Evolutionary conservation across 2,797 vertebrate species (phyloP).

Genomic region (Lates japonicus): DNA sequence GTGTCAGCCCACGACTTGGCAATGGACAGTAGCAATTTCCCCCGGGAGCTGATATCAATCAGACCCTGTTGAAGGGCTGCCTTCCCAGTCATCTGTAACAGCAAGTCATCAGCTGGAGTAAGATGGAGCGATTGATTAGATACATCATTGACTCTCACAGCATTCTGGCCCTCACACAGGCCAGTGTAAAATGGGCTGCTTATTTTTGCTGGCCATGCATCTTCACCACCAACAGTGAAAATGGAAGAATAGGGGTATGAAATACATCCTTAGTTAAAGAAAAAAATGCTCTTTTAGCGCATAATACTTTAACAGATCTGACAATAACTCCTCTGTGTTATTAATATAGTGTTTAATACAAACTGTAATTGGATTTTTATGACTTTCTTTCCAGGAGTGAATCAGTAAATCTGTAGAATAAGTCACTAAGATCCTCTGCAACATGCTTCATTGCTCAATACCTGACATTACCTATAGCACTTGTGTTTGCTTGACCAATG

Average conservation of each 20-base stretch:
- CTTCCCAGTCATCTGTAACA: conserved; percentile 66
- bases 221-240: conserved; percentile 17
- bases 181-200: conserved; percentile 41
- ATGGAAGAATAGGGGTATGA: conserved; percentile 15
- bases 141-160: conserved; percentile 66
- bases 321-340: conserved; percentile 17
- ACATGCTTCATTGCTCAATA: conserved; percentile 17
- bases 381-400: conserved; percentile 20
- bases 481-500: conserved; percentile 54
- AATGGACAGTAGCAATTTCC: conserved; percentile 66
- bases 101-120: conserved; percentile 55
- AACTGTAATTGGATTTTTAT: conserved; percentile 49
- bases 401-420: conserved; percentile 32
- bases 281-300: neutral
- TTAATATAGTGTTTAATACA: conserved; percentile 34
- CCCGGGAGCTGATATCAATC: conserved; percentile 70
- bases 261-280: conserved; percentile 35
- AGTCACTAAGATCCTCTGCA: conserved; percentile 14
- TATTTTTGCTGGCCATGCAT: conserved; percentile 51
- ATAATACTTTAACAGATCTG: conserved; percentile 21
- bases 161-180: conserved; percentile 37
- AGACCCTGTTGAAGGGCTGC: conserved; percentile 65
- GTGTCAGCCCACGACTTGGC: conserved; percentile 62
- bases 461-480: conserved; percentile 38
- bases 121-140: conserved; percentile 69